A percentile compares a stretch with the other conserved stretches of the same genome.
Evolutionary conservation across 2,888 invertebrate genomes (phyloP).

Genomic region (Meghimatium bilineatum): DNA sequence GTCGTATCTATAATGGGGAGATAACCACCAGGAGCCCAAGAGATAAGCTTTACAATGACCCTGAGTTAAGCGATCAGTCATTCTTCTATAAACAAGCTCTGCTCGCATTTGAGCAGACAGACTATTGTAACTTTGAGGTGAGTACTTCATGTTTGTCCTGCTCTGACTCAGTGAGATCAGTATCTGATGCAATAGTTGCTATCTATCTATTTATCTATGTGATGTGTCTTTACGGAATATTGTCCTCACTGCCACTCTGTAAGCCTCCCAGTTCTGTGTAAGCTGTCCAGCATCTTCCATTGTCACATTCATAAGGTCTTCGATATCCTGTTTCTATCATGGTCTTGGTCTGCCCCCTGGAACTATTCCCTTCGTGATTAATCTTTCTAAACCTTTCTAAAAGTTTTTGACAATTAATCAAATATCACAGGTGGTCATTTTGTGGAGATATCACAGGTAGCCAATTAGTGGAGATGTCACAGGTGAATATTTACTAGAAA

Average conservation of each 20-base stretch:
- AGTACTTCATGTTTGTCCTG: background rate
- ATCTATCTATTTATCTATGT: background rate
- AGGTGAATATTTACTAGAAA: too few species aligned
- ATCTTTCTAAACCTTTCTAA: too few species aligned
- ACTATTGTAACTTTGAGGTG: constrained; percentile 56
- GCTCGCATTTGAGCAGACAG: constrained; percentile 54
- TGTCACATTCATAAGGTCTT: too few species aligned
- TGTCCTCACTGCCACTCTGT: too few species aligned
- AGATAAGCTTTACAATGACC: constrained; percentile 52
- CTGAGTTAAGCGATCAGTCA: constrained; percentile 49
- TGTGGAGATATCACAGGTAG: too few species aligned
- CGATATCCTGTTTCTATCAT: background rate
- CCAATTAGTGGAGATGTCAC: too few species aligned
- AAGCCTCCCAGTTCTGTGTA: too few species aligned
- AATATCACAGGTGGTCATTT: too few species aligned
- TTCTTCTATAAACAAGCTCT: constrained; percentile 55
- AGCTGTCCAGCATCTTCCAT: too few species aligned
- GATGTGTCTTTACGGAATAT: too few species aligned
- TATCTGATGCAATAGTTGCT: background rate
- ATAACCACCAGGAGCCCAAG: constrained; percentile 52
- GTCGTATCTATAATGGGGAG: constrained; percentile 22
- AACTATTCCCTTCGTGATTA: too few species aligned
- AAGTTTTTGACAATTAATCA: too few species aligned
- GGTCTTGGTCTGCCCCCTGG: background rate
- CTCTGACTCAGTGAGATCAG: background rate